These are phyloP conservation scores for Gandaritis pyraliata DNA, from an alignment of 2,888 invertebrate species.

Conservation along the genomic window DNA sequence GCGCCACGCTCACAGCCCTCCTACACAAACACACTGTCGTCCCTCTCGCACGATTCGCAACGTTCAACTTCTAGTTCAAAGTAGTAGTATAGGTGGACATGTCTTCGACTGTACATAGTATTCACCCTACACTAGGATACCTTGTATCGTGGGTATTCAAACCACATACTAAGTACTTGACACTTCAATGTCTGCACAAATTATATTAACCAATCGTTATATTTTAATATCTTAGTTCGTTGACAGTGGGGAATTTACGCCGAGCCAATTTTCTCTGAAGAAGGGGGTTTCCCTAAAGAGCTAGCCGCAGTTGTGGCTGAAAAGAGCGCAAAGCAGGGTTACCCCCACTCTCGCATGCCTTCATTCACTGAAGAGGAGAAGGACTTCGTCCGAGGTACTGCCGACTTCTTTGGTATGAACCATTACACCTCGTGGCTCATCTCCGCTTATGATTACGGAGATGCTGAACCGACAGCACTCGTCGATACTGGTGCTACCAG, in stretches of 20 bases:
- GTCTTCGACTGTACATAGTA: no score
- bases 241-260: constrained; percentile 74
- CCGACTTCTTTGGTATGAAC: constrained; percentile 85
- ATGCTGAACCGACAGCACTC: constrained; percentile 37
- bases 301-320: constrained; percentile 71
- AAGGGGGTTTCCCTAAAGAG: constrained; percentile 82
- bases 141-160: no score
- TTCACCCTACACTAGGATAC: no score
- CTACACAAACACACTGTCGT: no score
- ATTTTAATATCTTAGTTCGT: no score
- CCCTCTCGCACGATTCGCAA: no score
- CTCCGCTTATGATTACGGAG: constrained; percentile 45
- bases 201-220: no score
- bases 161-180: no score
- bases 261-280: constrained; percentile 74
- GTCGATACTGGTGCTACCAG: constrained; percentile 53
- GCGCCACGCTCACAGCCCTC: no score
- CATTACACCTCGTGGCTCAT: constrained; percentile 83
- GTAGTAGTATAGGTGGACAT: no score
- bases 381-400: constrained; percentile 56
- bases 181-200: no score
- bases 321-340: constrained; percentile 73
- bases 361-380: constrained; percentile 71
- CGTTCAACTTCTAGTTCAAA: no score
- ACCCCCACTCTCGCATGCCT: constrained; percentile 69